Evolutionary conservation across 1,140 invertebrate species (phyloP).

Genomic region (Ladona fulva): DNA sequence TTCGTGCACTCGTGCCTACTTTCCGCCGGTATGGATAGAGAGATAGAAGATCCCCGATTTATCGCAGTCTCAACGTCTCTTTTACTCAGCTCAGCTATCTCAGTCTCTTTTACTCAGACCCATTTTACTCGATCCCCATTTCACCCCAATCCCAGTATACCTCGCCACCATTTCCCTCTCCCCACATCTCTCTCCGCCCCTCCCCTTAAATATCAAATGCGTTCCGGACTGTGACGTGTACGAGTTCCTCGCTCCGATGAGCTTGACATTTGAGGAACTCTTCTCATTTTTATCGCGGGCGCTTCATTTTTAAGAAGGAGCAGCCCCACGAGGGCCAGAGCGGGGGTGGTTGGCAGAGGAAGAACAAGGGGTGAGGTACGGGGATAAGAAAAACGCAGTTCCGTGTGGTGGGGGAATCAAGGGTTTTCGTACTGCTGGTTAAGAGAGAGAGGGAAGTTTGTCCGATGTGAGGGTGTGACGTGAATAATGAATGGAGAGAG

Average conservation of each 20-base stretch:
- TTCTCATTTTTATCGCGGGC: background rate
- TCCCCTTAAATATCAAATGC: conserved; percentile 9
- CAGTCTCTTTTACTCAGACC: background rate
- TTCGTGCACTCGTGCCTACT: background rate
- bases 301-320: background rate
- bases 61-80: background rate
- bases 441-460: background rate
- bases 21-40: background rate
- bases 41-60: no score
- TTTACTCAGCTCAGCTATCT: background rate
- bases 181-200: background rate
- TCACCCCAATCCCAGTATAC: background rate
- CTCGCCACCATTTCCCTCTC: background rate
- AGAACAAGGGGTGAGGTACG: background rate
- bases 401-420: background rate
- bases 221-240: background rate
- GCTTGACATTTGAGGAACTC: background rate
- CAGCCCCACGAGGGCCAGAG: no score
- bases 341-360: background rate
- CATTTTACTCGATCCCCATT: background rate
- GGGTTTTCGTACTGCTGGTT: background rate
- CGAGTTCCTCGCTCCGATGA: background rate
- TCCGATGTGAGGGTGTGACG: background rate
- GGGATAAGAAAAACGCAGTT: background rate
- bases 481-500: conserved; percentile 7